Evolutionary conservation across 1,140 invertebrate species (phyloP).

Genomic region (Drosophila pseudoananassae): DNA sequence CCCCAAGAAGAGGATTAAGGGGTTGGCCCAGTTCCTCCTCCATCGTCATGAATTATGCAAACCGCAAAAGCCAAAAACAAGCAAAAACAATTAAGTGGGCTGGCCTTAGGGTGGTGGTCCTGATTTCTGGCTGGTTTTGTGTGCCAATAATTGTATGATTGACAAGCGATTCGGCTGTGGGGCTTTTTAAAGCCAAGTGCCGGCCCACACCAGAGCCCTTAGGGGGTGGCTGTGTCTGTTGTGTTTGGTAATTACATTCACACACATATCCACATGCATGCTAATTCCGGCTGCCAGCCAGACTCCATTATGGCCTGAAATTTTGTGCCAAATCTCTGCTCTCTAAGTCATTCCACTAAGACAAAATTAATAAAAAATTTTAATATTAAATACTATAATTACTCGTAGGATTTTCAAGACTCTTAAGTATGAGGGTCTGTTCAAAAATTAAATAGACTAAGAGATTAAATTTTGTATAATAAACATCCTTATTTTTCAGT

Average conservation of each 20-base stretch:
- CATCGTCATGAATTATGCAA: constrained; percentile 47
- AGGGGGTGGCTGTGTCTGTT: constrained; percentile 23
- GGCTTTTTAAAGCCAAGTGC: constrained; percentile 26
- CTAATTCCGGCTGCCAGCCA: constrained; percentile 48
- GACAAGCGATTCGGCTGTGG: constrained; percentile 57
- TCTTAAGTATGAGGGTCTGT: too few relatives aligned
- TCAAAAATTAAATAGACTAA: too few relatives aligned
- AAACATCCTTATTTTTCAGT: background rate
- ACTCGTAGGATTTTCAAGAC: too few relatives aligned
- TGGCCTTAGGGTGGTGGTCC: background rate
- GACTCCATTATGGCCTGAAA: constrained; percentile 47
- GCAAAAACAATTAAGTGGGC: constrained; percentile 55
- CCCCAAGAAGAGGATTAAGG: constrained; percentile 27
- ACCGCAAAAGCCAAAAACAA: constrained; percentile 55
- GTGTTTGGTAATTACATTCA: constrained; percentile 69
- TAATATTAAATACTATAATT: too few relatives aligned
- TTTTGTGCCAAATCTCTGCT: constrained; percentile 36
- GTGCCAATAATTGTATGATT: constrained; percentile 55
- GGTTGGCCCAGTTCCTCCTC: constrained; percentile 37
- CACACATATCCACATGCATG: constrained; percentile 72
- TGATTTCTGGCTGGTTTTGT: background rate
- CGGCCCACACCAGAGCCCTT: background rate
- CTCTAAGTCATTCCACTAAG: background rate
- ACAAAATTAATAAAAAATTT: background rate
- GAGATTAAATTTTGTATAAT: too few relatives aligned